Evolutionary conservation across 1,140 invertebrate species (phyloP), one percentile per base, ranked within the genome.

Genomic region (Leptinotarsa texana): DNA sequence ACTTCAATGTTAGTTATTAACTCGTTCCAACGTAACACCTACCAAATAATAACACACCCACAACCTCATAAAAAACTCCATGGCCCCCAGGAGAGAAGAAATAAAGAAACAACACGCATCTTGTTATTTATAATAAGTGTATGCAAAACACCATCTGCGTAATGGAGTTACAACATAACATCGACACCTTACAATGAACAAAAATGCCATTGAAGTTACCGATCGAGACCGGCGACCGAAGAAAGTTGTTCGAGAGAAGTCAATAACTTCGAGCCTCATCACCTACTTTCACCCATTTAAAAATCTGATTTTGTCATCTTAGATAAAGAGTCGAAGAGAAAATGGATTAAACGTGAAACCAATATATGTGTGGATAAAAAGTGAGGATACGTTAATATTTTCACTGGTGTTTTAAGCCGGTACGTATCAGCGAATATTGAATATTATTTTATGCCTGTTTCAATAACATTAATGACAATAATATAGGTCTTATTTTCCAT

Each of bases 271-370:
- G 75, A 42, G 49, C 51, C 72, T 69, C 75, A 76, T 76, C 75
- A 74, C 75, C 75, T 76, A 76, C 75, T 76, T 76, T 76, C 75
- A 76, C 75, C 69, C 62, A 65, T 63, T 27, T 66, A 69, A 74
- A 74, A 57, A 57, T 65, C 63, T 18, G 63, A 22, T 65, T 65
- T 24, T 65, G 63, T 65, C 63, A 65, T 24, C 63, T 65, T 65
- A 18, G 27, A 33, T 65, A 65, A 65, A 15, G 21, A 17, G 21
- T 24, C 1, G 1, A 15, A 65, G 63, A 65, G 27, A 65, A 24
- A 65, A 15, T 24, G 21, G 21, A 65, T 62, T 18, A 13, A 62
- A 62, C 17, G n/a, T 62, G 61, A 21, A 62, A 62, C 33, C 33
- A 42, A 42, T 42, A 42, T 42, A 42, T 42, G 33, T 42, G 33